Evolutionary conservation across 2,888 invertebrate genomes (phyloP), one percentile per base, ranked within the genome.

Genomic region (Horisme vitalbata): DNA sequence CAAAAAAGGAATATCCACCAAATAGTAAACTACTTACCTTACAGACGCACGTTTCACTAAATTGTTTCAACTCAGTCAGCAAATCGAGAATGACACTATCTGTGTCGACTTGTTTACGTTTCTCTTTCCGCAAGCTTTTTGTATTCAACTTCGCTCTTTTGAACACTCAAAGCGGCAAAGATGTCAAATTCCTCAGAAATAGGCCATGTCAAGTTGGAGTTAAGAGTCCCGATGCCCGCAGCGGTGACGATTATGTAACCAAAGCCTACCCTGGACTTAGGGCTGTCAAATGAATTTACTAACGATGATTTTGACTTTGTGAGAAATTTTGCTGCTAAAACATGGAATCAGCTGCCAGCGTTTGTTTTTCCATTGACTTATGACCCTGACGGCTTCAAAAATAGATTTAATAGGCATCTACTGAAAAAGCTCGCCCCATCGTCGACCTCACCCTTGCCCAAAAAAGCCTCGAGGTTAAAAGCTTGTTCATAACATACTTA

Each of bases 201-300:
- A 80, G 83, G 81, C 74, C 83, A 70, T 84, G 84, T 83, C 83
- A 85, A 85, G 83, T 78, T 65, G 75, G 64, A 76, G 79, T 80
- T 83, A 78, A 83, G 81, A 79, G 80, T 76, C 72, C 79, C 77
- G 75, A 75, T 83, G 81, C 75, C 78, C 69, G 70, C 68, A 66
- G 78, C 71, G 60, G 73, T 72, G 78, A 81, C 81, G 79, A 82
- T 82, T 84, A 80, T 74, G 78, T 82, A 81, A 83, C 81, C 75
- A 72, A 76, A 80, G 79, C 72, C 68, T 66, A 58, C 69, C 61
- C 63, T 52, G 57, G 43, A 46, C 44, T 12, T 65, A 83, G 80
- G 83, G 83, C 36, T 83, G 76, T n/a, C 66, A 46, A 23, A 7
- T 3, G 13, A 9, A 11, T 21, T 35, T 30, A n/a, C n/a, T n/a